These are phyloP conservation scores for Drosophila pegasa DNA, from an alignment of 2,888 invertebrate species.

Conservation along the genomic window DNA sequence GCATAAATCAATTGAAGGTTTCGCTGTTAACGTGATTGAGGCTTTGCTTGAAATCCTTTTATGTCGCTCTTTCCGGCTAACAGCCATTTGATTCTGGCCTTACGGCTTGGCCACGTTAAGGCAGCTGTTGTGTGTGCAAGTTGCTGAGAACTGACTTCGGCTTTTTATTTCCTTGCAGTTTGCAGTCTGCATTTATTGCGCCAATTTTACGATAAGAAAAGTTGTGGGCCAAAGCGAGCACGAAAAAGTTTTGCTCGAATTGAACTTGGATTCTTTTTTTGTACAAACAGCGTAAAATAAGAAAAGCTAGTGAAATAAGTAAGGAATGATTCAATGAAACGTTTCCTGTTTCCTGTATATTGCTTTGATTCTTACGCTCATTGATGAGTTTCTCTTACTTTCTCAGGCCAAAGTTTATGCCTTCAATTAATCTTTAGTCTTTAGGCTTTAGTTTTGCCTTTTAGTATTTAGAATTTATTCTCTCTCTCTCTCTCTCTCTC, in stretches of 20 bases:
- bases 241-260: conserved; percentile 42
- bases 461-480: too few relatives aligned
- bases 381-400: not conserved
- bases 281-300: conserved; percentile 20
- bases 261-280: conserved; percentile 34
- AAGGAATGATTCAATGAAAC: not conserved
- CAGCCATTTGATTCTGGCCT: conserved; percentile 2
- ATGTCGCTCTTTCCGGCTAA: conserved; percentile 40
- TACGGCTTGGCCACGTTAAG: conserved; percentile 8
- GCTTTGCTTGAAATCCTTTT: conserved; percentile 58
- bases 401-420: too few relatives aligned
- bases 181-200: conserved; percentile 62
- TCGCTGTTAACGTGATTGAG: conserved; percentile 68
- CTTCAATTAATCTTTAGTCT: too few relatives aligned
- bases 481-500: too few relatives aligned
- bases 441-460: too few relatives aligned
- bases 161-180: conserved; percentile 12
- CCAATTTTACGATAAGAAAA: conserved; percentile 66
- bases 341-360: too few relatives aligned
- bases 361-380: too few relatives aligned
- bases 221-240: conserved; percentile 26
- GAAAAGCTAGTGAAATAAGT: conserved; percentile 24
- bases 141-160: conserved; percentile 1
- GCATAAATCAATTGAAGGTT: conserved; percentile 51
- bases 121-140: not conserved